Evolutionary conservation across 2,797 vertebrate genomes (phyloP).

Genomic region (Nannoperca australis): DNA sequence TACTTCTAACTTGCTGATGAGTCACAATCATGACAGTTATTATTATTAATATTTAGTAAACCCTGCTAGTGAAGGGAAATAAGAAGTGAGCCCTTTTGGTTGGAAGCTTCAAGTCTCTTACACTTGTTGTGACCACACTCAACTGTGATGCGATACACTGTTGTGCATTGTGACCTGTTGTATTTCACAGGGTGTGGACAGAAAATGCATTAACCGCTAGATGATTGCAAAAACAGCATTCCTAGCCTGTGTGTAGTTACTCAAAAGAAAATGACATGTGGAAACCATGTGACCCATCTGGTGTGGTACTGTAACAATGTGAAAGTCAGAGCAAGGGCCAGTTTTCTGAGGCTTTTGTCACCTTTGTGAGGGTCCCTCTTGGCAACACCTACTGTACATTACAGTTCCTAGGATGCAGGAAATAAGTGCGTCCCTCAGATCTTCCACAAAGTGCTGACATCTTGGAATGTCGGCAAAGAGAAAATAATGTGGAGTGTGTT

Average conservation of each 20-base stretch:
- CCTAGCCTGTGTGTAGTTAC: constrained; percentile 8
- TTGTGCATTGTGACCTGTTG: constrained; percentile 34
- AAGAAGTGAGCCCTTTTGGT: constrained; percentile 4
- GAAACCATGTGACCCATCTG: constrained; percentile 30
- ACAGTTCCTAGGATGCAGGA: constrained; percentile 63
- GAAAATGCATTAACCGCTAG: constrained; percentile 21
- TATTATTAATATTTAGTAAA: constrained; percentile 37
- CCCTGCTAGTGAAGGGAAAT: neutral
- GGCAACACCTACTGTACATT: constrained; percentile 64
- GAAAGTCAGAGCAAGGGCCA: constrained; percentile 35
- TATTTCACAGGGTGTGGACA: constrained; percentile 24
- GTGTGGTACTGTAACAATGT: constrained; percentile 1
- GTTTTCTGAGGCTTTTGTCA: constrained; percentile 66
- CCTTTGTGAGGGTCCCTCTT: constrained; percentile 56
- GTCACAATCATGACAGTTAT: constrained; percentile 14
- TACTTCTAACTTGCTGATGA: constrained; percentile 23
- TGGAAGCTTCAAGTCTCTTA: constrained; percentile 9
- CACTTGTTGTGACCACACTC: constrained; percentile 20
- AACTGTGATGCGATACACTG: constrained; percentile 30
- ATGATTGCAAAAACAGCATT: constrained; percentile 25
- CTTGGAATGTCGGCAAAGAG: constrained; percentile 61
- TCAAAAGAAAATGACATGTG: constrained; percentile 26
- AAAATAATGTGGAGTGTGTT: constrained; percentile 56
- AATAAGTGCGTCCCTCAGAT: constrained; percentile 66
- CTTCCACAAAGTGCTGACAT: constrained; percentile 71